Evolutionary conservation across 2,113 vertebrate genomes (phyloP).

Genomic region (Marmota monax): DNA sequence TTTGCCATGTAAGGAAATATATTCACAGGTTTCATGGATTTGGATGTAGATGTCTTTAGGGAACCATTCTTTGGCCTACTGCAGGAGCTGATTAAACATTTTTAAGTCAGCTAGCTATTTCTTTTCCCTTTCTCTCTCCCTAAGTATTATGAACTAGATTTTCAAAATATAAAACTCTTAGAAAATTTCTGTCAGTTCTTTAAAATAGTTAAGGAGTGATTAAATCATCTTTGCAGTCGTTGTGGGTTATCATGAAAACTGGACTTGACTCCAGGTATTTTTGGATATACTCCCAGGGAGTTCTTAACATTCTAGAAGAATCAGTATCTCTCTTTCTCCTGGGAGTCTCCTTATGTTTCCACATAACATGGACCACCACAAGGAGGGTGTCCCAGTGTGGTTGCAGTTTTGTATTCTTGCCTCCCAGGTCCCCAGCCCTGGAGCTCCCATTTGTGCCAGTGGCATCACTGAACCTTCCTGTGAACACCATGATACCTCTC

Average conservation of each 20-base stretch:
- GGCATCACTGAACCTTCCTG: background rate
- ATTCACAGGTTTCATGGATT: background rate
- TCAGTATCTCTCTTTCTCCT: background rate
- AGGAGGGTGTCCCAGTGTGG: background rate
- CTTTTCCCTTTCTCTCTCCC: background rate
- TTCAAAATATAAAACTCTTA: background rate
- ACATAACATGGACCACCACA: too few relatives aligned
- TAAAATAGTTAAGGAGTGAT: background rate
- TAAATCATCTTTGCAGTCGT: background rate
- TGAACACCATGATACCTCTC: background rate
- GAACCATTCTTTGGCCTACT: background rate
- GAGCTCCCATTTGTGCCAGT: background rate
- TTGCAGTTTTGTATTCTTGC: background rate
- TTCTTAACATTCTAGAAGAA: background rate
- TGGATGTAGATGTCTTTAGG: background rate
- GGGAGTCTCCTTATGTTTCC: background rate
- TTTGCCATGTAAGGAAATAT: background rate
- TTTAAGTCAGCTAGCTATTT: background rate
- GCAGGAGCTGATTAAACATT: background rate
- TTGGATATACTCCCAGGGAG: background rate
- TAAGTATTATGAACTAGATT: background rate
- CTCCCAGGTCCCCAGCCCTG: accelerated
- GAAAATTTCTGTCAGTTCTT: background rate
- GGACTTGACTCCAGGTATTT: background rate
- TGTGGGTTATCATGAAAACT: background rate